Conservation (phyloP, 2,888 invertebrate species). For the Chrysina gloriosa region DNA sequence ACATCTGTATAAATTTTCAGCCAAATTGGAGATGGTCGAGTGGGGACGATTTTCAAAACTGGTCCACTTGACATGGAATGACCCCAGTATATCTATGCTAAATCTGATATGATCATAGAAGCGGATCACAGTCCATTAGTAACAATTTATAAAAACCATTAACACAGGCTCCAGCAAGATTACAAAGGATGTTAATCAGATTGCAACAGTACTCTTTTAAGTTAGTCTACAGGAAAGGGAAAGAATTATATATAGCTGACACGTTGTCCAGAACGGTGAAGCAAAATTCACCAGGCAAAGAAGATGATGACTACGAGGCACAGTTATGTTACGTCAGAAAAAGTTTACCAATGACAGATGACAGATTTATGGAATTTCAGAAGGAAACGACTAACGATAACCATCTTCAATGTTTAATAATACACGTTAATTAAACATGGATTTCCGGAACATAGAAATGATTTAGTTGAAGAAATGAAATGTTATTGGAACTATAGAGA, state of each 20-base stretch:
- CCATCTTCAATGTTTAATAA: constrained; percentile 6
- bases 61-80: no score
- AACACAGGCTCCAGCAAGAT: constrained; percentile 22
- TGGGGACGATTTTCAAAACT: no score
- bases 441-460: neutral
- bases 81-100: no score
- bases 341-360: neutral
- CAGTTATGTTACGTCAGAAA: constrained; percentile 1
- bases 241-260: constrained; percentile 15
- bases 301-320: neutral
- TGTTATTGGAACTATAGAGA: neutral
- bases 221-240: constrained; percentile 11
- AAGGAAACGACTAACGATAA: neutral
- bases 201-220: constrained; percentile 12
- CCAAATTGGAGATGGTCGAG: no score
- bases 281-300: neutral
- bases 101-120: constrained; percentile 35
- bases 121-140: constrained; percentile 48
- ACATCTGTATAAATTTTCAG: no score
- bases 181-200: constrained; percentile 34
- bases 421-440: constrained; percentile 3
- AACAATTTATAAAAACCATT: no score
- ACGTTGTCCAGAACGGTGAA: neutral
- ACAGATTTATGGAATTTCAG: neutral
- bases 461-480: neutral